Conservation (phyloP, 2,113 vertebrate genomes). For the Microcebus tavaratra region DNA sequence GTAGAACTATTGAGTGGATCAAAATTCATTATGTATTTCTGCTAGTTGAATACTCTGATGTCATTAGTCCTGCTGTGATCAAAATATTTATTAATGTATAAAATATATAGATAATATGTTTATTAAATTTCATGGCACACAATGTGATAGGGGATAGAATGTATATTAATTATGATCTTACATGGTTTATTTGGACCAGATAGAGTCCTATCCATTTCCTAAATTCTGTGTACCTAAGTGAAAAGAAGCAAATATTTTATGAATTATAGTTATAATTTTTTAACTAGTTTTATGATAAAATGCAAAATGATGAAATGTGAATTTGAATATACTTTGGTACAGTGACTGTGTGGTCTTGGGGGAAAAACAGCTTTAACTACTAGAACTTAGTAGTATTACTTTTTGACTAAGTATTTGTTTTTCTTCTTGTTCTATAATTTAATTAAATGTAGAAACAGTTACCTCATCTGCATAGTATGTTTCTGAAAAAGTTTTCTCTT, state of each 20-base stretch:
- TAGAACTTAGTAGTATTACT: not conserved
- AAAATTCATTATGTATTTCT: constrained; percentile 34
- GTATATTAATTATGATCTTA: not conserved
- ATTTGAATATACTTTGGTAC: not conserved
- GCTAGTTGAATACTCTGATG: not conserved
- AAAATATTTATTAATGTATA: not conserved
- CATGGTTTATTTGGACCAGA: not conserved
- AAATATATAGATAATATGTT: not conserved
- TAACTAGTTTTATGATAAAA: not conserved
- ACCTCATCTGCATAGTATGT: not conserved
- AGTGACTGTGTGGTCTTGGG: not conserved
- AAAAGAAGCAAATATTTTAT: constrained; percentile 3
- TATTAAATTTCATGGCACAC: not conserved
- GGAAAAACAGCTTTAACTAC: not conserved
- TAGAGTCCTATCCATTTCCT: not conserved
- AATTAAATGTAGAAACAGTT: not conserved
- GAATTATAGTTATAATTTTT: not conserved
- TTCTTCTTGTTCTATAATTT: not conserved
- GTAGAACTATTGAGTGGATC: not conserved
- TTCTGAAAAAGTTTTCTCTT: not conserved
- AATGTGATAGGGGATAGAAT: not conserved
- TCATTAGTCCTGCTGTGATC: not conserved
- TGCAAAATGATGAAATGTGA: not conserved
- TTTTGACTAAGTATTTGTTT: not conserved
- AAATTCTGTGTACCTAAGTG: not conserved